phyloP scores from a whole-genome alignment of 2,113 vertebrate species.

The Ellobius talpinus region DNA sequence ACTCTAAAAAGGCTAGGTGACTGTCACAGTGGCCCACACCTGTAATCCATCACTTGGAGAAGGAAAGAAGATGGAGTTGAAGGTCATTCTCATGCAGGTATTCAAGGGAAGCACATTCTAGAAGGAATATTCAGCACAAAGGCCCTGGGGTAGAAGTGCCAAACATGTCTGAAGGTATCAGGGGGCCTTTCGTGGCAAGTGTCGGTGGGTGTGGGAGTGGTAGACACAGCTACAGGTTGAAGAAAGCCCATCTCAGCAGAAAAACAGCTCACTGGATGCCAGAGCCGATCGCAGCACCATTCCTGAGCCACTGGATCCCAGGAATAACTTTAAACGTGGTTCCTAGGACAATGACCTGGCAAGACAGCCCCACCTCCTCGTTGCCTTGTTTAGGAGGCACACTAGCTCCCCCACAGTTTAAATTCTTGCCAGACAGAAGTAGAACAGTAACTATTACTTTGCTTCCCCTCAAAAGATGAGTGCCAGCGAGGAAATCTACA shows the following conservation, averaged over 20 bases:
- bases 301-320: neutral
- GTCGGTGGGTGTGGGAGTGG: neutral
- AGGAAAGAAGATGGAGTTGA: neutral
- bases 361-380: neutral
- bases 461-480: neutral
- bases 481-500: neutral
- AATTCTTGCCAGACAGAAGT: neutral
- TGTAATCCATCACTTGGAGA: neutral
- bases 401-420: neutral
- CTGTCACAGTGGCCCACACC: neutral
- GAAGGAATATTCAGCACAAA: neutral
- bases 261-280: neutral
- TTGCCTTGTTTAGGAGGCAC: neutral
- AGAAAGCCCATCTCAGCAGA: neutral
- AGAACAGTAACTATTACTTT: too few relatives aligned
- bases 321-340: neutral
- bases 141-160: neutral
- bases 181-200: neutral
- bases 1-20: neutral
- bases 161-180: neutral
- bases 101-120: neutral
- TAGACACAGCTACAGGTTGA: neutral
- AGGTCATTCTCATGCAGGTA: neutral
- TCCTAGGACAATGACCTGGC: neutral
- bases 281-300: too few relatives aligned